Base-by-base conservation (phyloP, 2,113 vertebrate species). In the Microtus pennsylvanicus region DNA sequence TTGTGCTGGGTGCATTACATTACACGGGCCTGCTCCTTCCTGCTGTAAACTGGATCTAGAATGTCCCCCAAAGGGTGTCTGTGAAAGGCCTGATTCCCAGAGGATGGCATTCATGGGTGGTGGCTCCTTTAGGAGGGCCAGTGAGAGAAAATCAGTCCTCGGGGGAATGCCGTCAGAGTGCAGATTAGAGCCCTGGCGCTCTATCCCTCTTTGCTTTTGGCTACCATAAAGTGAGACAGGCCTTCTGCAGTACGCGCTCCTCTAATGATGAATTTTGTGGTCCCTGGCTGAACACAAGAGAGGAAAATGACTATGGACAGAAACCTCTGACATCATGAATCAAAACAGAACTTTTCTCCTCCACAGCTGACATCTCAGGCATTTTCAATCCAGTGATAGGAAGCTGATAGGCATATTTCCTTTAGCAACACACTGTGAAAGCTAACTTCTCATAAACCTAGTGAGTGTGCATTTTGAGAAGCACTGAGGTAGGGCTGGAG, bases 401-500 rank as follows among this genome's bases (percentile, higher is more conserved):
- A 83, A 67, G 28, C 19, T 19, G 12, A 50, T 16, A 50, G 28
- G 78, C 26, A n/a, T 0, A 55, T 4, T 24, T 82, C 24, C 47
- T 58, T 65, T 45, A 52, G 81, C 33, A 52, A 22, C 52, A 93
- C 17, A 81, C 2, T 50, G 38, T 93, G 38, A 93, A 87, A 93
- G 80, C 7, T 17, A 92, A 58, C 30, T 92, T 92, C 63, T 89
- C 22, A 7, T n/a, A 91, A 91, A 17, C 78, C 69, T 69, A 93
- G 63, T 65, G 92, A 89, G 45, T 87, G 24, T 87, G 45, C 58
- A 65, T 76, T 58, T 61, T 86, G 88, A 93, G 30, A 52, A 70
- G 22, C n/a, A 38, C 1, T 83, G 80, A 83, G 24, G 55, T 26
- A 13, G n/a, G n/a, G 81, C 58, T 63, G 61, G 81, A 38, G 61